Conservation (phyloP, 2,113 vertebrate species). For the Corythornis madagascariensis region DNA sequence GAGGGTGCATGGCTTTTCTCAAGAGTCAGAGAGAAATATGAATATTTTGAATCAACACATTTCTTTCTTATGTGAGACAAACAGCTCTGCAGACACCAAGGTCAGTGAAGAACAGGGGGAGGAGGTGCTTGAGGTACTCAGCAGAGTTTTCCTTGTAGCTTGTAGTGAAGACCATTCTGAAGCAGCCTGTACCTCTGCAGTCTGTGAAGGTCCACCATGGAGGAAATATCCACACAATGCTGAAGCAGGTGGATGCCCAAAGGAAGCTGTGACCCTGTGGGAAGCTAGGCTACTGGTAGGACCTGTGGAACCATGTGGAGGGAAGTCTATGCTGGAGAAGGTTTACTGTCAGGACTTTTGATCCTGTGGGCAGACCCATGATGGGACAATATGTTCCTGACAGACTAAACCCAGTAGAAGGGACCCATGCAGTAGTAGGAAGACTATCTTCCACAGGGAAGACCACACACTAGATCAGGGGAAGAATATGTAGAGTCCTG, state of each 20-base stretch:
- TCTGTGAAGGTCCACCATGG: not conserved
- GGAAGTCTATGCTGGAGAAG: not conserved
- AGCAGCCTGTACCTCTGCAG: not conserved
- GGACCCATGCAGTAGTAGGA: not conserved
- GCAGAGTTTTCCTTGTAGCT: not conserved
- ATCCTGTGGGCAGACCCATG: rapidly evolving
- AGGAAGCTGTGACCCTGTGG: not conserved
- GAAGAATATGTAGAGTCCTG: not conserved
- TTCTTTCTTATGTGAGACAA: not conserved
- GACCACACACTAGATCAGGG: not conserved
- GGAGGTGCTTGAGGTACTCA: rapidly evolving
- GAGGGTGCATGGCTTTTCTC: not conserved
- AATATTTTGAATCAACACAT: not conserved
- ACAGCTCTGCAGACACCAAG: not conserved
- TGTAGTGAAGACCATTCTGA: not conserved
- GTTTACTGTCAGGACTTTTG: not conserved
- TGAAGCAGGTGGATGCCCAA: not conserved
- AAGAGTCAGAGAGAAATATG: not conserved
- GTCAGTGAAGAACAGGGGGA: not conserved
- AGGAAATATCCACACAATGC: not conserved
- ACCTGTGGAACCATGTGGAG: not conserved
- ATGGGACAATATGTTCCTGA: not conserved
- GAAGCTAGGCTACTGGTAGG: not conserved
- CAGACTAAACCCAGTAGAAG: not conserved
- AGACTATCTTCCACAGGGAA: not conserved